phyloP scores from a whole-genome alignment of 2,888 invertebrate genomes.

The Patella caerulea region DNA sequence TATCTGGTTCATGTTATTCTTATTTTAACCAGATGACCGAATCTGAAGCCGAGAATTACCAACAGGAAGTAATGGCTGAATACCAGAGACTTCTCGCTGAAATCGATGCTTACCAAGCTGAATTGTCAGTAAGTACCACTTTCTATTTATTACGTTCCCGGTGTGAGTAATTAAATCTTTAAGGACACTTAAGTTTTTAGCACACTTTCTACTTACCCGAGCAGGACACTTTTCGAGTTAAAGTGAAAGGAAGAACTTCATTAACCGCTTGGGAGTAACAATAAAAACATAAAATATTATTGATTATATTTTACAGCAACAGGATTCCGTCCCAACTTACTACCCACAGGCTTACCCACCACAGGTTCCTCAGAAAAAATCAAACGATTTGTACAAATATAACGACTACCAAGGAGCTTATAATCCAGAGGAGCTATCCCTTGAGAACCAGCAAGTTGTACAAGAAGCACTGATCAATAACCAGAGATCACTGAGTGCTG shows the following conservation, averaged over 20 bases:
- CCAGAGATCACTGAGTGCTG: constrained; percentile 15
- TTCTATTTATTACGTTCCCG: too few species aligned
- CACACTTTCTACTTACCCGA: too few species aligned
- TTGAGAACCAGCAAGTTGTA: constrained; percentile 7
- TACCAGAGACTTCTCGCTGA: constrained; percentile 33
- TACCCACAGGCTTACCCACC: constrained; percentile 16
- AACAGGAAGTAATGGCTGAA: constrained; percentile 32
- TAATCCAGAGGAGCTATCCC: constrained; percentile 1
- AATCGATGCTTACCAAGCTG: constrained; percentile 19
- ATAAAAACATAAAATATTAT: too few species aligned
- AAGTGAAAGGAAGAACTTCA: too few species aligned
- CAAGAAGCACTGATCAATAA: constrained; percentile 8
- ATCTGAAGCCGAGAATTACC: constrained; percentile 34
- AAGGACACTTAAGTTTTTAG: too few species aligned
- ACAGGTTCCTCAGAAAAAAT: constrained; percentile 9
- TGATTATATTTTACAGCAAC: background rate
- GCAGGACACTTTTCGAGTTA: too few species aligned
- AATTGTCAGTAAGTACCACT: background rate
- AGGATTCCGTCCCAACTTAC: background rate
- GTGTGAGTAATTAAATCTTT: too few species aligned
- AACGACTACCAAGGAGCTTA: constrained; percentile 6
- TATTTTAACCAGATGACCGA: constrained; percentile 31
- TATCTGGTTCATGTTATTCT: too few species aligned
- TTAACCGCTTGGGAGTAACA: too few species aligned
- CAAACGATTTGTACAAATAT: constrained; percentile 3